phyloP scores from a whole-genome alignment of 1,140 invertebrate species.

The Proctacanthus coquilletti region DNA sequence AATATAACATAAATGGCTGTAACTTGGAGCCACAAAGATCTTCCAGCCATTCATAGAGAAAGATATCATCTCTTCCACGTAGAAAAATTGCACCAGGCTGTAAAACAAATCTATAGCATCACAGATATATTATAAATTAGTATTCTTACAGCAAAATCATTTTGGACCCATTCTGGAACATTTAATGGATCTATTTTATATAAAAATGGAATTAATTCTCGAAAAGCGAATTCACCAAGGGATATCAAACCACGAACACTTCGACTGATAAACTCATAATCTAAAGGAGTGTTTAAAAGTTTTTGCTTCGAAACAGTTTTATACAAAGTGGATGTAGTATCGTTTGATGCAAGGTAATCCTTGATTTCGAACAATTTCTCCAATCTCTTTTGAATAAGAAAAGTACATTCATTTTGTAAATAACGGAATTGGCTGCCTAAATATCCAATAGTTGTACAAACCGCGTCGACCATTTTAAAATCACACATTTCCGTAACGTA shows the following conservation, averaged over 20 bases:
- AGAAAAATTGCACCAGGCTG: slow-evolving; percentile 19
- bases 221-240: slow-evolving; percentile 26
- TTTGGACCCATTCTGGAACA: slow-evolving; percentile 17
- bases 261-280: slow-evolving; percentile 22
- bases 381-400: slow-evolving; percentile 18
- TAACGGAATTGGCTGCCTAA: slow-evolving; percentile 19
- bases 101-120: slow-evolving; percentile 4
- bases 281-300: too few species aligned
- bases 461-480: slow-evolving; percentile 14
- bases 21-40: slow-evolving; percentile 18
- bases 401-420: slow-evolving; percentile 20
- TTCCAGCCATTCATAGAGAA: slow-evolving; percentile 26
- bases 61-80: slow-evolving; percentile 19
- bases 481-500: slow-evolving; percentile 21
- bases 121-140: not conserved
- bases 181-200: slow-evolving; percentile 16
- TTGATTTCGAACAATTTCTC: slow-evolving; percentile 14
- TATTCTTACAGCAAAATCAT: slow-evolving; percentile 13
- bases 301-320: too few species aligned
- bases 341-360: not conserved
- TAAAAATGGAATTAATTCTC: slow-evolving; percentile 23
- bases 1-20: slow-evolving; percentile 21
- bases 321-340: too few species aligned
- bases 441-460: slow-evolving; percentile 23
- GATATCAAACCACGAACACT: slow-evolving; percentile 18